These are phyloP conservation scores for Hoplostethus atlanticus DNA, from an alignment of 2,797 vertebrate species.

Conservation along the genomic window DNA sequence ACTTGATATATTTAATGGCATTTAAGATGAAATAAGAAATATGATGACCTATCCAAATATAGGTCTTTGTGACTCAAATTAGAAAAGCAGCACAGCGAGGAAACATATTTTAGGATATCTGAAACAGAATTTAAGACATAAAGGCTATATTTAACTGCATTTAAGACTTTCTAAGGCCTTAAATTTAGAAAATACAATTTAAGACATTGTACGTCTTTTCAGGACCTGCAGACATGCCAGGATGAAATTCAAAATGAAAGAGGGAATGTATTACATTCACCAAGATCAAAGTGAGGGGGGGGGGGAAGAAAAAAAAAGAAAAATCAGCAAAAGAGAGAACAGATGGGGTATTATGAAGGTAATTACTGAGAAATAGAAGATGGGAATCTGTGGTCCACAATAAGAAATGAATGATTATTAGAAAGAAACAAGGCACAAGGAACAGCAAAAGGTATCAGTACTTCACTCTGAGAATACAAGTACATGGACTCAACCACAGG, in stretches of 20 bases:
- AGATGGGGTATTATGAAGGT: neutral
- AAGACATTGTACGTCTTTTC: constrained; percentile 4
- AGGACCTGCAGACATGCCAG: constrained; percentile 38
- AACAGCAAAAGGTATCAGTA: constrained; percentile 25
- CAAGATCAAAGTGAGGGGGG: neutral
- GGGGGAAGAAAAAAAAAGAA: neutral
- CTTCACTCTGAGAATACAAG: constrained; percentile 28
- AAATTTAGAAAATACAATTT: neutral
- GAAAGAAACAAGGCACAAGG: constrained; percentile 13
- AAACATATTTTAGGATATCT: no score
- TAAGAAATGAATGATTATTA: neutral
- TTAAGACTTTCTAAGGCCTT: neutral
- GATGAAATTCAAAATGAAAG: constrained; percentile 31
- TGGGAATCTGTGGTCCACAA: constrained; percentile 12
- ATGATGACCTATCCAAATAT: neutral
- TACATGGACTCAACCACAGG: constrained; percentile 46
- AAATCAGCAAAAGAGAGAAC: neutral
- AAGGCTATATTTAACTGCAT: neutral
- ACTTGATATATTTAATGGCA: neutral
- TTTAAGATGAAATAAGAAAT: neutral
- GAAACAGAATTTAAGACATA: no score
- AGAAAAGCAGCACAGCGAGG: no score
- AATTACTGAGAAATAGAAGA: constrained; percentile 14
- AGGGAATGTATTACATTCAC: neutral
- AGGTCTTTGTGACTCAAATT: neutral